Evolutionary conservation across 2,113 vertebrate genomes (phyloP).

Genomic region (Malaclemys terrapin): DNA sequence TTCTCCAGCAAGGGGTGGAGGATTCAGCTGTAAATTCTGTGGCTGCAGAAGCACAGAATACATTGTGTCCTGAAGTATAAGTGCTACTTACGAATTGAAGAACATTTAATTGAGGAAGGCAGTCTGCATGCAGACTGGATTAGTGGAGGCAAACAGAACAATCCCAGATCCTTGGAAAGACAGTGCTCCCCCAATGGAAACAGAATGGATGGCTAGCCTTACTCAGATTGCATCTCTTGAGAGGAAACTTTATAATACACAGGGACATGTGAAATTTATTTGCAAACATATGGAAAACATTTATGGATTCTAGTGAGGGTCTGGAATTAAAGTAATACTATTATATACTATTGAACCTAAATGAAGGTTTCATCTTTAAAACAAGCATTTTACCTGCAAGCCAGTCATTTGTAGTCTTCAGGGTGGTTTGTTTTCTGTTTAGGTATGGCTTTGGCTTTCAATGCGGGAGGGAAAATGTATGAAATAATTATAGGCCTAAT

Average conservation of each 20-base stretch:
- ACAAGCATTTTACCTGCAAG: neutral
- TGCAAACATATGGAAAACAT: constrained; percentile 76
- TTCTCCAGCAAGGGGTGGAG: neutral
- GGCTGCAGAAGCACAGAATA: neutral
- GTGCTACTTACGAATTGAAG: neutral
- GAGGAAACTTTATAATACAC: constrained; percentile 58
- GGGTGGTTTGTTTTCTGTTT: neutral
- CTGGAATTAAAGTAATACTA: constrained; percentile 65
- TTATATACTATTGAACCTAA: constrained; percentile 48
- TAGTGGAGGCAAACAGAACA: constrained; percentile 57
- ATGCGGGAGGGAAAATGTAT: neutral
- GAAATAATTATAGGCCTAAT: constrained; percentile 2
- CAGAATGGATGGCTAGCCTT: constrained; percentile 50
- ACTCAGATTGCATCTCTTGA: constrained; percentile 68
- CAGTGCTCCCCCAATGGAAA: neutral
- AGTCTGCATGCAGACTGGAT: constrained; percentile 25
- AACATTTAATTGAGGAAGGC: constrained; percentile 49
- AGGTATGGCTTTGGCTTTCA: neutral
- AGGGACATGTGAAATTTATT: constrained; percentile 69
- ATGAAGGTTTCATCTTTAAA: constrained; percentile 37
- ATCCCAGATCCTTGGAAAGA: constrained; percentile 2
- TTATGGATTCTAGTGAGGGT: constrained; percentile 55
- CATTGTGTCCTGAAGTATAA: neutral
- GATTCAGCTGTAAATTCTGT: neutral
- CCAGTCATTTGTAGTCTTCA: neutral